Base-by-base conservation (phyloP, 2,888 invertebrate genomes). In the Orthosia cruda region DNA sequence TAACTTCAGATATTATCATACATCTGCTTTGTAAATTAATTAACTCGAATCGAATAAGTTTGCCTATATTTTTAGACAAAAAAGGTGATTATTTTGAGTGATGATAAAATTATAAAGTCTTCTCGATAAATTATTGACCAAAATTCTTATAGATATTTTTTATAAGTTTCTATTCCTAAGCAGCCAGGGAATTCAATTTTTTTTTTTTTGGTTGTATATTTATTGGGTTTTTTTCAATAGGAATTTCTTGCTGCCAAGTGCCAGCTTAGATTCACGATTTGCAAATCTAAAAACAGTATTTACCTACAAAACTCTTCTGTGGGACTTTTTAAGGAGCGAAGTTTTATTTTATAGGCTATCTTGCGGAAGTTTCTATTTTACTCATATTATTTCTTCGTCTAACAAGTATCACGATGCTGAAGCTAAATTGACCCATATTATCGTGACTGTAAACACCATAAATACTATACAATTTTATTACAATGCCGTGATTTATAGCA, bases 401-500 rank as follows among this genome's bases (percentile, higher is more conserved):
- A 5, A 12, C 0, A 12, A 55, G 65, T 26, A 57, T 16, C 18
- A 57, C 15, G 23, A 83, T 5, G 16, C 73, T 72, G 67, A 68
- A 80, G 59, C n/a, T 54, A 26, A 52, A 64, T 62, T 66, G 45
- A 68, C 64, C 80, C 16, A 57, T 55, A 58, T 79, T 59, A 50
- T 12, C 15, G 11, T 57, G 40, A 63, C 40, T 26, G 40, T 72
- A 79, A 67, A 80, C 63, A 57, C 57, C 13, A 71, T 57, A 70
- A 80, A 78, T 71, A 49, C 7, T 13, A 45, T 9, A 54, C 11
- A 55, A 47, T 59, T 77, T 80, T 78, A 71, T 59, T 52, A 71
- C 40, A 71, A 52, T 61, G 18, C 55, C 49, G 65, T 62, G 52
- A 72, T 81, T 81, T 66, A 83, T 79, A 54, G 20, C 49, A 20